A percentile compares a stretch with the other conserved stretches of the same genome.
Evolutionary conservation across 2,113 vertebrate genomes (phyloP).

Genomic region (Thamnaconus septentrionalis): DNA sequence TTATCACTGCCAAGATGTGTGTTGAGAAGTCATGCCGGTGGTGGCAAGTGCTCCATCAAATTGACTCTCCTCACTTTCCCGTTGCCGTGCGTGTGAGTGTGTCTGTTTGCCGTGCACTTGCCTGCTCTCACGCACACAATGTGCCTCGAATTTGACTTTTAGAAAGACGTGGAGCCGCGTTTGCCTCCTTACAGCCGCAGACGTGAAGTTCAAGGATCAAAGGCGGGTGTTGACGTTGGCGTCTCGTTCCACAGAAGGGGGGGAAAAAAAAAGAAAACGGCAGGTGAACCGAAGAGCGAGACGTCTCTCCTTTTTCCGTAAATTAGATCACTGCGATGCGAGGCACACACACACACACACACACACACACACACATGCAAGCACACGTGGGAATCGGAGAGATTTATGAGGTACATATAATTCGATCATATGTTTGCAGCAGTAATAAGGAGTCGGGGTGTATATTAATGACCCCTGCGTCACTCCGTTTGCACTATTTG

Average conservation of each 20-base stretch:
- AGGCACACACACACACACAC: too few species aligned
- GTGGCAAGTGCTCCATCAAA: constrained; percentile 52
- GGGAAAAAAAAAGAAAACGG: too few species aligned
- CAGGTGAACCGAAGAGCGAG: too few species aligned
- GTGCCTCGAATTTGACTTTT: constrained; percentile 28
- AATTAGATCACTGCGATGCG: too few species aligned
- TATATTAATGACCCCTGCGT: constrained; percentile 26
- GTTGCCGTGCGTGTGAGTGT: constrained; percentile 16
- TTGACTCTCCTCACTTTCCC: constrained; percentile 38
- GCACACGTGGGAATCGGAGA: not conserved
- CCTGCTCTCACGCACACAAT: constrained; percentile 32
- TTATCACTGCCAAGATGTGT: constrained; percentile 52
- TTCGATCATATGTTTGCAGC: not conserved
- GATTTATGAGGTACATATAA: not conserved
- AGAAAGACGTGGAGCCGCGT: constrained; percentile 14
- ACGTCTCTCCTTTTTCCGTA: too few species aligned
- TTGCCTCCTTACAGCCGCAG: constrained; percentile 1
- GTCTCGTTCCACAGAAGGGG: too few species aligned
- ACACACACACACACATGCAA: too few species aligned
- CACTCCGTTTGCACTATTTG: constrained; percentile 5
- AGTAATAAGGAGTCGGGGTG: constrained; percentile 1
- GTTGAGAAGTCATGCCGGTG: constrained; percentile 41
- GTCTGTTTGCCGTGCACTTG: constrained; percentile 2
- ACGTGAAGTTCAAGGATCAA: constrained; percentile 19
- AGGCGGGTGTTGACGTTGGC: constrained; percentile 12